Base-by-base conservation (phyloP, 35 echinoderm and acorn worm genomes). In the Patiria miniata region DNA sequence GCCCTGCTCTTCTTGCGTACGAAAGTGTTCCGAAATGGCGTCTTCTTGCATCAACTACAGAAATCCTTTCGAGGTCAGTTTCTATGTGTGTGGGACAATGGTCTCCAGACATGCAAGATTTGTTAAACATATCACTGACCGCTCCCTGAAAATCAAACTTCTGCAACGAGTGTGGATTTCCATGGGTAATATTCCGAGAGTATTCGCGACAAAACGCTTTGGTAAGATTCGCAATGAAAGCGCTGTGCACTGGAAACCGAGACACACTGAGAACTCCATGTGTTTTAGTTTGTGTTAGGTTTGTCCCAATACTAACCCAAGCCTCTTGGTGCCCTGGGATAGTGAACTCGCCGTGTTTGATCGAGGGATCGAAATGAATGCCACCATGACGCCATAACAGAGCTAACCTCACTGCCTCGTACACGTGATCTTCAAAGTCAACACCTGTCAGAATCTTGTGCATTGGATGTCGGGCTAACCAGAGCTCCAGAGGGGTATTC, bases 371-470 rank as follows among this genome's bases (percentile, higher is more conserved):
- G 26, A 73, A 2, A 34, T 73, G 34, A 15, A 73, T 30, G 26
- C 65, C 65, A 32, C 65, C 65, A 30, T 73, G 26, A 9, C 29
- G 8, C 65, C 65, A 73, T 10, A 73, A 34, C 23, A 73, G 26
- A 30, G 65, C 65, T 73, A 73, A 30, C 34, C 65, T 73, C 10
- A 73, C 65, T 1, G 65, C 23, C 7, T 73, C 65, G 65, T 73
- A 34, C 10, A 73, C 26, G n/a, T 73, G 34, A 32, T 73, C 65
- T 73, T 73, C 65, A 15, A 73, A 73, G 29, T 30, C 29, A 22
- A 73, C 65, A 73, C 65, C 65, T 30, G 65, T 73, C 65, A 73
- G 14, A 15, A 73, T 30, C 65, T 73, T 73, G 34, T 73, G 65
- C 1, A 73, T 22, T 14, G 65, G 65, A 73, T 73, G 65, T 16